phyloP scores from a whole-genome alignment of 1,140 invertebrate genomes.

The Solenopsis invicta region DNA sequence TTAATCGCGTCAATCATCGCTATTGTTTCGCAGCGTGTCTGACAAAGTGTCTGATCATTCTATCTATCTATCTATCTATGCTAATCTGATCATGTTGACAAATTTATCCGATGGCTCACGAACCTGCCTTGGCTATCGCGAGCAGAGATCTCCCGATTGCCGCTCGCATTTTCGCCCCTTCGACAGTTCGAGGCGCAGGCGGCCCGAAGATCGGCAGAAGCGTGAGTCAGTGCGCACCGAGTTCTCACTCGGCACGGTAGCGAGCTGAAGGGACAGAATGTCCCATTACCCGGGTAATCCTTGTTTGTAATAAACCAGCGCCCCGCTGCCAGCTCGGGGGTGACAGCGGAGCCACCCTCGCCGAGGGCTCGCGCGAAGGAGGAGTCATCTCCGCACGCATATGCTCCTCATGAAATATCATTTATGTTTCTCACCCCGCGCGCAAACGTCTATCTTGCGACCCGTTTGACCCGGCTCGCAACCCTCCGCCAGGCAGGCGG shows the following conservation, averaged over 20 bases:
- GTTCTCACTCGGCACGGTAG: conserved; percentile 66
- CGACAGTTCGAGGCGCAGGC: background rate
- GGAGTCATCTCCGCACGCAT: conserved; percentile 83
- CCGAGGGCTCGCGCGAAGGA: conserved; percentile 72
- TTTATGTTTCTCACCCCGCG: conserved; percentile 83
- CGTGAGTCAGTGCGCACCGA: conserved; percentile 72
- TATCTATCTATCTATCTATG: conserved; percentile 14
- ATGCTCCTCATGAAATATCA: conserved; percentile 87
- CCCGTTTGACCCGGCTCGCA: conserved; percentile 74
- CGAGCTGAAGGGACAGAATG: conserved; percentile 81
- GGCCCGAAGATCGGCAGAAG: conserved; percentile 46
- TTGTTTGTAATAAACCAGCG: conserved; percentile 87
- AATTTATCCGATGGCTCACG: conserved; percentile 54
- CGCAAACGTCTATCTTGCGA: conserved; percentile 75
- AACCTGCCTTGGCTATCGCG: conserved; percentile 46
- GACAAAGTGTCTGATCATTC: conserved; percentile 12
- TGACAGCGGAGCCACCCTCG: conserved; percentile 57
- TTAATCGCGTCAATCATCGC: conserved; percentile 17
- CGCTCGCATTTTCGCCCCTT: conserved; percentile 47
- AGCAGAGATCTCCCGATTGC: conserved; percentile 36
- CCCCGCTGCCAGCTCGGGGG: conserved; percentile 79
- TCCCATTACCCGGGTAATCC: conserved; percentile 86
- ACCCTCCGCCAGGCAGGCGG: conserved; percentile 65
- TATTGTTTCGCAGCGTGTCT: conserved; percentile 9
- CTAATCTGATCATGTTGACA: conserved; percentile 62